Percentiles rank a stretch among this genome's conserved stretches.
These are phyloP conservation scores for Camelus dromedarius DNA, from an alignment of 2,113 vertebrate species.

Conservation along the genomic window DNA sequence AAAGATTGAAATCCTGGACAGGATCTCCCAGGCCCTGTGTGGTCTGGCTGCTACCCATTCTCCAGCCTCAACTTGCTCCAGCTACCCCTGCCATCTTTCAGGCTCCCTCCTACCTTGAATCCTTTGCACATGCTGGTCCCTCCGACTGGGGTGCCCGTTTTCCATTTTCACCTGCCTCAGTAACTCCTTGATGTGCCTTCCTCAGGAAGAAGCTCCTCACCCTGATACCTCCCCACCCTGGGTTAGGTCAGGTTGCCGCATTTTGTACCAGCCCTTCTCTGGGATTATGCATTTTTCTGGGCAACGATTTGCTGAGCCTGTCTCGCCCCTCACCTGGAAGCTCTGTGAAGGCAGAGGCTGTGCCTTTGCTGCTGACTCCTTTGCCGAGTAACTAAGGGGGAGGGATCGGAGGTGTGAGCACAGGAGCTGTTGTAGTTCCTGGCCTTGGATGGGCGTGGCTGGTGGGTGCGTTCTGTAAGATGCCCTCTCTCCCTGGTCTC, in stretches of 20 bases:
- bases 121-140: neutral
- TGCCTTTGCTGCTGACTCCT: neutral
- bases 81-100: neutral
- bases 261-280: neutral
- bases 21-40: neutral
- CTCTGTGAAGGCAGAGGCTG: neutral
- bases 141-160: neutral
- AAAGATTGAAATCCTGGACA: neutral
- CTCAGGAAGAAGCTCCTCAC: neutral
- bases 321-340: neutral
- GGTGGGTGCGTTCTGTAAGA: neutral
- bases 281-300: neutral
- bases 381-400: accelerated
- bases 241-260: neutral
- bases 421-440: neutral
- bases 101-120: neutral
- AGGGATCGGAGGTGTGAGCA: accelerated
- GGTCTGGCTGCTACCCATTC: accelerated
- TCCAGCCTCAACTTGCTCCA: neutral
- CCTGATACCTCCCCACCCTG: no score
- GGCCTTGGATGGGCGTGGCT: accelerated
- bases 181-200: neutral
- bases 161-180: neutral
- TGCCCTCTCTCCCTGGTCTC: neutral
- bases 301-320: neutral